Evolutionary conservation across 2,797 vertebrate genomes (phyloP).

Genomic region (Galaxias olidus): DNA sequence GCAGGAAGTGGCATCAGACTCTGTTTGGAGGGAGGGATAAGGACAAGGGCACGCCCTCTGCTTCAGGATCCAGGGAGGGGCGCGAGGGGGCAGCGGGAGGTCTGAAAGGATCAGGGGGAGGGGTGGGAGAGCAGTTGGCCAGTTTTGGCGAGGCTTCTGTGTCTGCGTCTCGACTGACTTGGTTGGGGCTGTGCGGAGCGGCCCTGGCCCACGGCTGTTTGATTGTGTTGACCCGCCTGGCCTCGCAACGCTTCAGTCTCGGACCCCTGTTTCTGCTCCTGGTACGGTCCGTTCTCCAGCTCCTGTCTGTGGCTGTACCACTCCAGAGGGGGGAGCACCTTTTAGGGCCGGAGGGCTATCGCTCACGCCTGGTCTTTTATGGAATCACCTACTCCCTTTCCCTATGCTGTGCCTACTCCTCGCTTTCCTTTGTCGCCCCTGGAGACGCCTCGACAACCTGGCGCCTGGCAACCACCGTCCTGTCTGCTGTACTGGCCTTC

Average conservation of each 20-base stretch:
- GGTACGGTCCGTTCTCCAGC: constrained; percentile 88
- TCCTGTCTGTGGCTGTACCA: constrained; percentile 84
- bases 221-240: constrained; percentile 87
- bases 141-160: constrained; percentile 84
- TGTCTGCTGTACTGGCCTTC: constrained; percentile 91
- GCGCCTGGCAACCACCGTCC: constrained; percentile 91
- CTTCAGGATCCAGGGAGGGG: constrained; percentile 16
- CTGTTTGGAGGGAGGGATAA: constrained; percentile 83
- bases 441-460: constrained; percentile 90
- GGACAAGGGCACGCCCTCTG: constrained; percentile 47
- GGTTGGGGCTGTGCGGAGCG: constrained; percentile 87
- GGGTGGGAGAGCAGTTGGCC: constrained; percentile 80
- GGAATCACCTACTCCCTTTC: constrained; percentile 93
- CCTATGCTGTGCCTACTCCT: constrained; percentile 94
- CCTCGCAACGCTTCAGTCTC: constrained; percentile 88
- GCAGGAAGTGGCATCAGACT: constrained; percentile 76
- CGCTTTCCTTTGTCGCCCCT: constrained; percentile 88
- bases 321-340: constrained; percentile 87
- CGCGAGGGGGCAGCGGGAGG: constrained; percentile 50
- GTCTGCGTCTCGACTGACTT: constrained; percentile 86
- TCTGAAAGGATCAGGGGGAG: constrained; percentile 58
- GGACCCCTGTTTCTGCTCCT: constrained; percentile 92
- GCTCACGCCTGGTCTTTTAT: constrained; percentile 88
- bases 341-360: constrained; percentile 89
- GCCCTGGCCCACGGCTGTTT: constrained; percentile 90